Conservation (phyloP, 2,113 vertebrate genomes). For the Gymnogyps californianus region DNA sequence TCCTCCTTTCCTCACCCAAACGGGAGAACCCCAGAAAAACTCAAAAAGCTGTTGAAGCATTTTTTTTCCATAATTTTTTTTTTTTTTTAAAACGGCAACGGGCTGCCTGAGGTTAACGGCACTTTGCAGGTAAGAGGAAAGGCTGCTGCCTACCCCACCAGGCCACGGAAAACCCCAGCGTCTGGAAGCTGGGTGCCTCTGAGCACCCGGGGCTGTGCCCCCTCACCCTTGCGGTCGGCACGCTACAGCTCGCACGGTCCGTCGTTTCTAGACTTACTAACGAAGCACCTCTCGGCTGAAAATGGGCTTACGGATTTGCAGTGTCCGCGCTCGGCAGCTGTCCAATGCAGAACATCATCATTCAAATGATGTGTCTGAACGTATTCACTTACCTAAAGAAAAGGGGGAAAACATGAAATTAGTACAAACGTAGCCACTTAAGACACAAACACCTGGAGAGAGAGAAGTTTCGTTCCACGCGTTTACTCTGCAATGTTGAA, state of each 20-base stretch:
- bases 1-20: background rate
- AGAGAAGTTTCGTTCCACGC: background rate
- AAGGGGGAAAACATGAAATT: background rate
- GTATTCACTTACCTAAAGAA: conserved; percentile 38
- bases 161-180: rapidly evolving
- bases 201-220: background rate
- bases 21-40: background rate
- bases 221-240: background rate
- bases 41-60: background rate
- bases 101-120: rapidly evolving
- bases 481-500: background rate
- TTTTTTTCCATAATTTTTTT: rapidly evolving
- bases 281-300: background rate
- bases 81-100: rapidly evolving
- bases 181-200: background rate
- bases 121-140: background rate
- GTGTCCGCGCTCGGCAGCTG: background rate
- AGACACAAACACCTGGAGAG: background rate
- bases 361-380: background rate
- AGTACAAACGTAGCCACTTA: rapidly evolving
- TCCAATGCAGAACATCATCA: background rate
- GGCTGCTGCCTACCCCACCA: background rate
- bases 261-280: background rate
- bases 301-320: background rate
- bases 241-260: rapidly evolving